Evolutionary conservation across 1,140 invertebrate species (phyloP).

Genomic region (Dreissena rostriformis): DNA sequence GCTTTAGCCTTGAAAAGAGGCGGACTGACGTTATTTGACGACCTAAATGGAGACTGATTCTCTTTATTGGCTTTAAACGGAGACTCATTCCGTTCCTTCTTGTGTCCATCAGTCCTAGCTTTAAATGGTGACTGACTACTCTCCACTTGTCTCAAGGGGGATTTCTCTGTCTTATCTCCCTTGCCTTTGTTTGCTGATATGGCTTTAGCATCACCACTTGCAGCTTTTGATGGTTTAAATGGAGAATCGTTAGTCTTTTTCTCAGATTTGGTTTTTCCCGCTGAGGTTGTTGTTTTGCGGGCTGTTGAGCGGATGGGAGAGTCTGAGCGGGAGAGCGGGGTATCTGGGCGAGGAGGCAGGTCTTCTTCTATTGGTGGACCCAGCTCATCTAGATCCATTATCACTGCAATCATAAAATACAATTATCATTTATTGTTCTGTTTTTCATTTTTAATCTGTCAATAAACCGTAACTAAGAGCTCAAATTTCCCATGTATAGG

Average conservation of each 20-base stretch:
- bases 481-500: too few species aligned
- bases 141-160: conserved; percentile 30
- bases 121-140: conserved; percentile 39
- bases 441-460: too few species aligned
- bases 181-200: conserved; percentile 19
- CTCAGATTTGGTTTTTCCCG: neutral
- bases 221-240: conserved; percentile 17
- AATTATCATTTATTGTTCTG: too few species aligned
- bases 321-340: conserved; percentile 27
- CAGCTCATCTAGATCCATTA: conserved; percentile 54
- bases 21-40: conserved; percentile 23
- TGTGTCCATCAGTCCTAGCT: conserved; percentile 4
- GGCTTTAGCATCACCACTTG: neutral
- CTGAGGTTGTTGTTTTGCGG: conserved; percentile 11
- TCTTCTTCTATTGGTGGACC: conserved; percentile 30
- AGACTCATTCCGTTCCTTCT: conserved; percentile 1
- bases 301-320: conserved; percentile 41
- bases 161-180: conserved; percentile 10
- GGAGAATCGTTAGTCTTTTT: neutral
- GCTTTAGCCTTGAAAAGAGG: conserved; percentile 23
- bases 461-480: too few species aligned
- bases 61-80: conserved; percentile 39
- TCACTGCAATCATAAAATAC: conserved; percentile 9
- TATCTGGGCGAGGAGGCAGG: conserved; percentile 1
- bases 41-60: conserved; percentile 40